phyloP scores from a whole-genome alignment of 2,113 vertebrate genomes.

The Oncorhynchus masou region DNA sequence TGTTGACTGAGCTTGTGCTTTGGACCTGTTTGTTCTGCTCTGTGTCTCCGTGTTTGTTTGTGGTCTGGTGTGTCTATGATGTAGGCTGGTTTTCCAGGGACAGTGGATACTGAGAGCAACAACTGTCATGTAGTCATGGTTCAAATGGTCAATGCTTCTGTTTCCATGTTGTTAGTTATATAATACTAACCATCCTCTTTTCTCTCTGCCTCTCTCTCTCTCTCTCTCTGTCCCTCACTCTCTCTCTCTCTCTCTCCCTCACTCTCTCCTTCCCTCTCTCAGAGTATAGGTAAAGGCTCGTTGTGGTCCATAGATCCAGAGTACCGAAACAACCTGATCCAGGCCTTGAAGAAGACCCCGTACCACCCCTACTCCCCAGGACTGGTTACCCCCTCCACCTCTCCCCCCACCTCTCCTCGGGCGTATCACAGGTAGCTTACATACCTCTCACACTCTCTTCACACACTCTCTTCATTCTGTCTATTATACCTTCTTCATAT shows the following conservation, averaged over 20 bases:
- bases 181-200: background rate
- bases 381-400: constrained; percentile 79
- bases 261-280: constrained; percentile 37
- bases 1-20: too few relatives aligned
- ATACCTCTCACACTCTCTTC: background rate
- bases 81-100: constrained; percentile 1
- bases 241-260: constrained; percentile 16
- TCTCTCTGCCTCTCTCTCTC: background rate
- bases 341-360: constrained; percentile 99
- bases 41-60: constrained; percentile 10
- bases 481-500: background rate
- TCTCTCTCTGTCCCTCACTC: background rate
- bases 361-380: constrained; percentile 93
- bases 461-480: background rate
- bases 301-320: constrained; percentile 99
- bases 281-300: constrained; percentile 99
- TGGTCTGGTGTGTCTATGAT: constrained; percentile 38
- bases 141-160: background rate
- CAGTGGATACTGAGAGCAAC: background rate
- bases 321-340: constrained; percentile 99
- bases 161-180: background rate
- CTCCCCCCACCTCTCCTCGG: constrained; percentile 86
- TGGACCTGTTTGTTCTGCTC: background rate
- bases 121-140: background rate
- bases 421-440: constrained; percentile 87